A percentile compares a stretch with the other conserved stretches of the same genome.
phyloP scores from a whole-genome alignment of 2,797 vertebrate genomes.

The Rachycentron canadum region DNA sequence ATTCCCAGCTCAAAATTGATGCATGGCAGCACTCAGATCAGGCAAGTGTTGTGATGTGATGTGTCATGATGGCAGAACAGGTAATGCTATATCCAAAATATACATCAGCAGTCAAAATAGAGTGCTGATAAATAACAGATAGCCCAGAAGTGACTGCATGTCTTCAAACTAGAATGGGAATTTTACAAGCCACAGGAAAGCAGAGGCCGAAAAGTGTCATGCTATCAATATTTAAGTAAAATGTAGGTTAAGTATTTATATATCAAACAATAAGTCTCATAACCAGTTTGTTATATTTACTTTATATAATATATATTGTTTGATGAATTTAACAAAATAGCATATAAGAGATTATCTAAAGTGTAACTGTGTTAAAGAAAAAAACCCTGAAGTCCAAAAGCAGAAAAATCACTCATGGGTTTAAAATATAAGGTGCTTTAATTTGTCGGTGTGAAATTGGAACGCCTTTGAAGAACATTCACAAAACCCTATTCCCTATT shows the following conservation, averaged over 20 bases:
- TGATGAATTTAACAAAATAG: conserved; percentile 37
- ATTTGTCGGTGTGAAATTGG: conserved; percentile 78
- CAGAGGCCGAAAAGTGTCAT: conserved; percentile 9
- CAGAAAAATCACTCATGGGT: conserved; percentile 54
- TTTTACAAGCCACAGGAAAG: not conserved
- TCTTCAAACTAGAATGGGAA: conserved; percentile 25
- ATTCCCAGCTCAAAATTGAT: conserved; percentile 60
- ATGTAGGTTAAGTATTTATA: conserved; percentile 1
- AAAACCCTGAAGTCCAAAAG: conserved; percentile 49
- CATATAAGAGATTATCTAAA: conserved; percentile 30
- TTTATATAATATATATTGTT: conserved; percentile 7
- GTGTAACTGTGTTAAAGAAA: conserved; percentile 42
- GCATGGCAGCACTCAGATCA: conserved; percentile 60
- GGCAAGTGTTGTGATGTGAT: conserved; percentile 62
- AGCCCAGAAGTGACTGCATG: conserved; percentile 24
- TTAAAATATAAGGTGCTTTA: conserved; percentile 68
- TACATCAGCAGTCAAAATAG: conserved; percentile 41
- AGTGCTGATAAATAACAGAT: conserved; percentile 19
- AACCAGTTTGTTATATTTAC: not conserved
- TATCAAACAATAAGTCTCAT: conserved; percentile 1
- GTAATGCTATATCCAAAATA: conserved; percentile 50
- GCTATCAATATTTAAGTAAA: conserved; percentile 14
- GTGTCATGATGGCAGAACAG: conserved; percentile 60
- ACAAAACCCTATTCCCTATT: conserved; percentile 68
- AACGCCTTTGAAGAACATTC: conserved; percentile 72